These are phyloP conservation scores for Eristalis intricaria DNA, from an alignment of 2,888 invertebrate species.

Conservation along the genomic window DNA sequence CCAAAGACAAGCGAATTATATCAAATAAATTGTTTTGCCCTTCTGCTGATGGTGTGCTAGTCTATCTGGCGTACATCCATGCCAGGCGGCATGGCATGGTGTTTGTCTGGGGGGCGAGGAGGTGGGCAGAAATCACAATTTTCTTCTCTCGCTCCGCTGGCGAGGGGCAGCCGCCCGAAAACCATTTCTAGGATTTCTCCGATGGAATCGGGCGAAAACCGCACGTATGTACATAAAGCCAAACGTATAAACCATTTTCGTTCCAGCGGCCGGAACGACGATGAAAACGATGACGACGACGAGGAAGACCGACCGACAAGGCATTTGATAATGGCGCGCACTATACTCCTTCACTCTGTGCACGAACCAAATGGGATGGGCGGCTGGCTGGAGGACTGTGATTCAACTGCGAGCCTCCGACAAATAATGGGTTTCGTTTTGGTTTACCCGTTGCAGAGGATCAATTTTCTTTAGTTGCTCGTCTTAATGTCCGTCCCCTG, in stretches of 20 bases:
- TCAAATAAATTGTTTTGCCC: constrained; percentile 71
- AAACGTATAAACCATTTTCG: constrained; percentile 62
- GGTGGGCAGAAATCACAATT: constrained; percentile 45
- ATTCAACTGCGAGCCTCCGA: constrained; percentile 37
- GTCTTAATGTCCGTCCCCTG: constrained; percentile 2
- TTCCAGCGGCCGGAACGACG: constrained; percentile 48
- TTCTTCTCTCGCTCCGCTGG: background rate
- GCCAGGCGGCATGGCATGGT: background rate
- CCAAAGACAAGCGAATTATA: constrained; percentile 69
- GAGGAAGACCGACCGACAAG: constrained; percentile 15
- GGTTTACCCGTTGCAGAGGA: constrained; percentile 8
- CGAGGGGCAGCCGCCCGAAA: constrained; percentile 14
- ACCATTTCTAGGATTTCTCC: constrained; percentile 45
- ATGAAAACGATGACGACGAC: background rate
- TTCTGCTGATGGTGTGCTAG: constrained; percentile 63
- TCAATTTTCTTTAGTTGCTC: constrained; percentile 34
- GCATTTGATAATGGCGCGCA: constrained; percentile 56
- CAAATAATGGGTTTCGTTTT: constrained; percentile 47
- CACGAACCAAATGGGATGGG: background rate
- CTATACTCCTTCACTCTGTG: background rate
- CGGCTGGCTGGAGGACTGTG: constrained; percentile 23
- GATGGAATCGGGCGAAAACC: constrained; percentile 65
- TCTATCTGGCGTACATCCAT: constrained; percentile 55
- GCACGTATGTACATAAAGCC: constrained; percentile 48
- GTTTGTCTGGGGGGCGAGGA: too few species aligned